Percentiles rank a stretch among this genome's conserved stretches.
Conservation (phyloP, 2,797 vertebrate genomes). For the Gephyroberyx darwinii region DNA sequence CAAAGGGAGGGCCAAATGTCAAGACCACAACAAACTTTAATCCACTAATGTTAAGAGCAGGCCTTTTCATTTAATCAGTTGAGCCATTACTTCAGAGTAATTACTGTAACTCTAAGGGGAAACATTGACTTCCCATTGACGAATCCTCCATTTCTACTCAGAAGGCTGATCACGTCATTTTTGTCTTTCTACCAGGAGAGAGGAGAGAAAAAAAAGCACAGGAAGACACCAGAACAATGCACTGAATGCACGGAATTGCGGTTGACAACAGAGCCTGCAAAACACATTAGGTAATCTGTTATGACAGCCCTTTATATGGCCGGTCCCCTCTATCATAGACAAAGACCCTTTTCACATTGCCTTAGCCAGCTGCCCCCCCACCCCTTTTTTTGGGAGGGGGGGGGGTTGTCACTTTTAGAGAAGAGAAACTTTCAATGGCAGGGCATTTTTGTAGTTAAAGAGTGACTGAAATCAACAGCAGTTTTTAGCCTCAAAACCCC, state of each 20-base stretch:
- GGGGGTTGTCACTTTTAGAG: slow-evolving; percentile 7
- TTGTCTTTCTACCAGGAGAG: slow-evolving; percentile 50
- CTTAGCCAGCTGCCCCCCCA: neutral
- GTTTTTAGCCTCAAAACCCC: neutral
- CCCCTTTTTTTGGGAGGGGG: slow-evolving; percentile 3
- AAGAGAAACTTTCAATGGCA: slow-evolving; percentile 26
- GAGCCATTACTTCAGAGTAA: slow-evolving; percentile 32
- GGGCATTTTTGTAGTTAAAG: slow-evolving; percentile 7
- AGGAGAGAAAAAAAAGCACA: slow-evolving; percentile 55
- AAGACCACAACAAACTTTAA: slow-evolving; percentile 23
- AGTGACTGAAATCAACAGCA: slow-evolving; percentile 15
- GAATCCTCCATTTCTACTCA: slow-evolving; percentile 47
- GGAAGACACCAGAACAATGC: slow-evolving; percentile 80
- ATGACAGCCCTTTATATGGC: slow-evolving; percentile 75
- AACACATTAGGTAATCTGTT: slow-evolving; percentile 81
- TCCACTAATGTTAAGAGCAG: neutral
- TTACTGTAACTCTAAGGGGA: slow-evolving; percentile 39
- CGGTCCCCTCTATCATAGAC: slow-evolving; percentile 54
- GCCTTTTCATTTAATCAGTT: slow-evolving; percentile 26
- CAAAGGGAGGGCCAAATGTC: slow-evolving; percentile 1
- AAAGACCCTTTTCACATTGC: slow-evolving; percentile 65
- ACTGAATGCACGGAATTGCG: slow-evolving; percentile 66
- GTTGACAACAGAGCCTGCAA: slow-evolving; percentile 66
- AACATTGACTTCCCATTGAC: slow-evolving; percentile 11
- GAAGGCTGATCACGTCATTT: slow-evolving; percentile 64